Base-by-base conservation (phyloP, 1,140 invertebrate species). In the Hydropsyche tenuis region DNA sequence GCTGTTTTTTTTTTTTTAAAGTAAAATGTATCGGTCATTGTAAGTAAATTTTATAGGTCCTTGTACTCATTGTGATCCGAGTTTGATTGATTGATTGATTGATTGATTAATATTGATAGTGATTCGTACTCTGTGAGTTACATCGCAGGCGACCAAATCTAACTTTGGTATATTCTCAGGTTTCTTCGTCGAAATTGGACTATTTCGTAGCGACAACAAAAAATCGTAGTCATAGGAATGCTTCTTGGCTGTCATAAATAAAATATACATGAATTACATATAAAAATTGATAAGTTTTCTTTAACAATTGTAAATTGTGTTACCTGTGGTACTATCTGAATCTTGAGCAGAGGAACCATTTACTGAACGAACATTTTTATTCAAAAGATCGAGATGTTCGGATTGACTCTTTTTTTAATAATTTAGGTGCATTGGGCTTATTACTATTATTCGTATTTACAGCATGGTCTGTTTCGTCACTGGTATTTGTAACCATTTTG, bases 201-300 rank as follows among this genome's bases (percentile, higher is more conserved):
- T 88, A 78, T 90, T 87, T 77, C 93, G 90, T 23, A 96, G 83
- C 76, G 89, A 87, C 77, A 95, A 85, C 1, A 96, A 83, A 78
- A 96, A 91, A 11, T 93, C 90, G 62, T 91, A 85, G 73, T 93
- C 90, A 82, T 60, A 60, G 25, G 23, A 12, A 23, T 25, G 2
- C 12, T 12, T 60, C 22, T 60, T 60, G 3, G 56, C 5, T 25
- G 18, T 20, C 22, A 12, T 46, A 20, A 25, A 25, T 25, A 60
- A 25, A 60, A 60, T 23, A 60, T 12, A 7, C 51, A 53, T 20
- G 20, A 22, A 11, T n/a, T n/a, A n/a, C n/a, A n/a, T n/a, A n/a
- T n/a, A n/a, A 16, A 53, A 20, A 3, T 53, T 53, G 20, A 20
- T n/a, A n/a, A n/a, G n/a, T n/a, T n/a, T n/a, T n/a, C n/a, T n/a